Conservation (phyloP, 2,797 vertebrate species). For the Todus mexicanus region DNA sequence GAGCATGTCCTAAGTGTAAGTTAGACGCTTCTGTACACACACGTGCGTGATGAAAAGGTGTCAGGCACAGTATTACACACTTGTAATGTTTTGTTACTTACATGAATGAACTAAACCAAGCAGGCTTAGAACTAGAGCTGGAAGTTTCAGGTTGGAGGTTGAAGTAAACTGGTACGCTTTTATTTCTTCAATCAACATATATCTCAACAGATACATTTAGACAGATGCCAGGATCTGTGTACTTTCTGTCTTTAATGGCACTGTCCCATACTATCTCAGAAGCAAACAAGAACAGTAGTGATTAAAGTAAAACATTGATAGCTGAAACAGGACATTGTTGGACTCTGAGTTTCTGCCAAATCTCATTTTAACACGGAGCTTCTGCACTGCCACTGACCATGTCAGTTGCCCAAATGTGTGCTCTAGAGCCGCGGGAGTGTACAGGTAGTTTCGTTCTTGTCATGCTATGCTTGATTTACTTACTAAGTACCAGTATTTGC, state of each 20-base stretch:
- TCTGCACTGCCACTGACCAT: neutral
- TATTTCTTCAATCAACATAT: neutral
- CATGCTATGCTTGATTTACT: neutral
- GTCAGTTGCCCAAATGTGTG: neutral
- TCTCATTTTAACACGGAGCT: neutral
- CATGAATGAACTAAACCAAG: neutral
- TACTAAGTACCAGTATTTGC: neutral
- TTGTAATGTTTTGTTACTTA: neutral
- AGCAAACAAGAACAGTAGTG: neutral
- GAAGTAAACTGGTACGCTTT: neutral
- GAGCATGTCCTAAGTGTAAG: neutral
- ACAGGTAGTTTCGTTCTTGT: neutral
- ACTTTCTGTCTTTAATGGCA: neutral
- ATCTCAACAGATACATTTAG: neutral
- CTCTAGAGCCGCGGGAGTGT: neutral
- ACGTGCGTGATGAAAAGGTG: neutral
- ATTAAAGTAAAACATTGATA: neutral
- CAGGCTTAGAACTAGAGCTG: neutral
- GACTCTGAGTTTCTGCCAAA: neutral
- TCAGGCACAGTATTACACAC: neutral
- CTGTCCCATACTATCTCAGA: neutral
- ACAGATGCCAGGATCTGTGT: neutral
- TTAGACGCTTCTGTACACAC: neutral
- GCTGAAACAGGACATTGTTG: neutral
- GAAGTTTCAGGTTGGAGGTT: neutral